phyloP scores from a whole-genome alignment of 2,797 vertebrate species.

The Leptatherina wallacei region DNA sequence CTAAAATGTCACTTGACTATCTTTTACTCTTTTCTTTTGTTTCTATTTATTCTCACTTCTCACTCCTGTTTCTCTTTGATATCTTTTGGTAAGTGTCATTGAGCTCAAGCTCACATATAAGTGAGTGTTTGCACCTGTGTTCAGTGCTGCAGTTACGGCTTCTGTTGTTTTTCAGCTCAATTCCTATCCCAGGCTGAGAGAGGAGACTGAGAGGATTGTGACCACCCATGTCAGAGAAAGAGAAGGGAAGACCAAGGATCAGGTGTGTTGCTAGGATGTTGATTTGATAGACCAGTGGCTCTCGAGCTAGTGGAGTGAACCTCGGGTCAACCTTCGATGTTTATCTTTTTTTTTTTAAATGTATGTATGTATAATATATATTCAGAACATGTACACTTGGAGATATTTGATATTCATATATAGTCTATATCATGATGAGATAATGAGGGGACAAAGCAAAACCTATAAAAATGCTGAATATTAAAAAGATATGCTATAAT shows the following conservation, averaged over 20 bases:
- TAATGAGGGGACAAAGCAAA: background rate
- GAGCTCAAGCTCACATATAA: slow-evolving; percentile 58
- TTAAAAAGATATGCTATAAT: background rate
- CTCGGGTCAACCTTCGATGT: slow-evolving; percentile 4
- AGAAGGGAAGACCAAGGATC: slow-evolving; percentile 95
- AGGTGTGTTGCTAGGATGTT: slow-evolving; percentile 80
- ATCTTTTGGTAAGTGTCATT: slow-evolving; percentile 72
- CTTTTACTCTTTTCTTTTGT: slow-evolving; percentile 72
- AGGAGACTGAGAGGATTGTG: slow-evolving; percentile 96
- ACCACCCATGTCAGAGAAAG: slow-evolving; percentile 92
- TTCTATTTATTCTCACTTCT: slow-evolving; percentile 74
- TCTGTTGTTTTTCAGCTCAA: slow-evolving; percentile 85
- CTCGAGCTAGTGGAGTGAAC: background rate
- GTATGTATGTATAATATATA: background rate
- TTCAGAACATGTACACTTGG: too few relatives aligned
- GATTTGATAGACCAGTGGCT: background rate
- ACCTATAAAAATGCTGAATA: background rate
- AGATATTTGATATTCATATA: background rate
- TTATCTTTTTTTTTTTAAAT: background rate
- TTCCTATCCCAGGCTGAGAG: slow-evolving; percentile 92
- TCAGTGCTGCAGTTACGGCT: slow-evolving; percentile 62
- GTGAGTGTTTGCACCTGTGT: slow-evolving; percentile 22
- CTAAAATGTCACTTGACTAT: slow-evolving; percentile 67
- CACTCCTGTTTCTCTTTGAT: slow-evolving; percentile 73
- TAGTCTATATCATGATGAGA: background rate